phyloP scores from a whole-genome alignment of 2,888 invertebrate genomes.

The Creontiades dilutus region DNA sequence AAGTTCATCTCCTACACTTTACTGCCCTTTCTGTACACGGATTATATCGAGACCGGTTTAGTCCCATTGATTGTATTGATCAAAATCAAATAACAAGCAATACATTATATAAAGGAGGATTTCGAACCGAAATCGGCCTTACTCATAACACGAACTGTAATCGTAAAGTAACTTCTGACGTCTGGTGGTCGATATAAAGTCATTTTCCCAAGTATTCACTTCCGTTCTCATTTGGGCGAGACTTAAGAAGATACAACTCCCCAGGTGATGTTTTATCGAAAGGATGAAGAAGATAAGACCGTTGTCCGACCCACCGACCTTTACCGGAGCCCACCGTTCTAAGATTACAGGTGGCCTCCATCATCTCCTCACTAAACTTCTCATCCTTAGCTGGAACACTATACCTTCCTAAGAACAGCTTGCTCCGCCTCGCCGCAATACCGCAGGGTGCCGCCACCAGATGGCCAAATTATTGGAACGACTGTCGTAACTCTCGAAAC shows the following conservation, averaged over 20 bases:
- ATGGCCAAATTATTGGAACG: background rate
- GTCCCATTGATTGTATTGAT: too few species aligned
- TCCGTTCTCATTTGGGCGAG: too few species aligned
- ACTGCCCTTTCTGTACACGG: too few species aligned
- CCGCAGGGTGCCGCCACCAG: background rate
- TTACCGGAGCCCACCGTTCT: background rate
- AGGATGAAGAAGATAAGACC: background rate
- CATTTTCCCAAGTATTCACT: too few species aligned
- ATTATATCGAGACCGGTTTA: too few species aligned
- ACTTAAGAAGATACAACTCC: background rate
- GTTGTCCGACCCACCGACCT: conserved; percentile 32
- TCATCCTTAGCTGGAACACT: background rate
- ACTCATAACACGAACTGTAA: too few species aligned
- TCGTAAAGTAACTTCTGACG: too few species aligned
- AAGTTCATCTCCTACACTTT: too few species aligned
- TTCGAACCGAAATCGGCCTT: too few species aligned
- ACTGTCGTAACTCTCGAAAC: background rate
- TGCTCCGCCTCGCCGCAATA: background rate
- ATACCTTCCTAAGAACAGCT: background rate
- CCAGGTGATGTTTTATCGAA: conserved; percentile 11
- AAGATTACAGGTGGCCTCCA: conserved; percentile 17
- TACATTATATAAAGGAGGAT: too few species aligned
- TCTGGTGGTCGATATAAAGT: too few species aligned
- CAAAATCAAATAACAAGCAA: too few species aligned
- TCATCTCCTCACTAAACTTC: background rate